Percentiles rank a stretch among this genome's conserved stretches.
Conservation (phyloP, 2,888 invertebrate genomes). For the Germaria angustata region DNA sequence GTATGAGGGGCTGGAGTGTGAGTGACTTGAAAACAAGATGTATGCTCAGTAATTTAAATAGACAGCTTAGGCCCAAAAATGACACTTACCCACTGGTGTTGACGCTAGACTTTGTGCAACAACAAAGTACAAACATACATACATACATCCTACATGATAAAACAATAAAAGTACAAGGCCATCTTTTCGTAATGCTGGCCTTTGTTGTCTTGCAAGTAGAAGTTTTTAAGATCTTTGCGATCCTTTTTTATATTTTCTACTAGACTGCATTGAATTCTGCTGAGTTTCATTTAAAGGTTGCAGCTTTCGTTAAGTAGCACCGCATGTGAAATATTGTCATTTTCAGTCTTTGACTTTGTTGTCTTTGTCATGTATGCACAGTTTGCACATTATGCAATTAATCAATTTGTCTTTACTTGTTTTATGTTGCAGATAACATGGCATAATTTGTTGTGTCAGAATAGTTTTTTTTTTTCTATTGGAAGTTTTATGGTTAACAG, state of each 20-base stretch:
- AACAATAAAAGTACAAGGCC: slow-evolving; percentile 10
- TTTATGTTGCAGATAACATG: slow-evolving; percentile 55
- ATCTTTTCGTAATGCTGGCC: slow-evolving; percentile 15
- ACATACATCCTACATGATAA: background rate
- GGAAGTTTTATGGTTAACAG: background rate
- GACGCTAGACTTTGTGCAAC: slow-evolving; percentile 43
- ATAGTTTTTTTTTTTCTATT: background rate
- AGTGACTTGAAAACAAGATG: slow-evolving; percentile 65
- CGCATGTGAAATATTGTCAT: slow-evolving; percentile 63
- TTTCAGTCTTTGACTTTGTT: slow-evolving; percentile 51
- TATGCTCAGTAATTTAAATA: slow-evolving; percentile 66
- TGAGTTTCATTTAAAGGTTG: slow-evolving; percentile 7
- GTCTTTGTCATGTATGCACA: slow-evolving; percentile 43
- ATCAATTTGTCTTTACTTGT: slow-evolving; percentile 64
- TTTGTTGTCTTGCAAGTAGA: slow-evolving; percentile 1
- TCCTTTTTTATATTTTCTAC: background rate
- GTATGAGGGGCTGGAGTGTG: slow-evolving; percentile 53
- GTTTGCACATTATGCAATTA: slow-evolving; percentile 61
- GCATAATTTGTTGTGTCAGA: slow-evolving; percentile 55
- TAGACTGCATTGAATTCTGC: background rate
- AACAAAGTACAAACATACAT: background rate
- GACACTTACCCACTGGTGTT: slow-evolving; percentile 65
- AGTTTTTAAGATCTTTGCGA: background rate
- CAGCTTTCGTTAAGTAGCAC: slow-evolving; percentile 31
- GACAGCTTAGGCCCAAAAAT: slow-evolving; percentile 65